Evolutionary conservation across 2,888 invertebrate genomes (phyloP).

Genomic region (Leistus spinibarbis): DNA sequence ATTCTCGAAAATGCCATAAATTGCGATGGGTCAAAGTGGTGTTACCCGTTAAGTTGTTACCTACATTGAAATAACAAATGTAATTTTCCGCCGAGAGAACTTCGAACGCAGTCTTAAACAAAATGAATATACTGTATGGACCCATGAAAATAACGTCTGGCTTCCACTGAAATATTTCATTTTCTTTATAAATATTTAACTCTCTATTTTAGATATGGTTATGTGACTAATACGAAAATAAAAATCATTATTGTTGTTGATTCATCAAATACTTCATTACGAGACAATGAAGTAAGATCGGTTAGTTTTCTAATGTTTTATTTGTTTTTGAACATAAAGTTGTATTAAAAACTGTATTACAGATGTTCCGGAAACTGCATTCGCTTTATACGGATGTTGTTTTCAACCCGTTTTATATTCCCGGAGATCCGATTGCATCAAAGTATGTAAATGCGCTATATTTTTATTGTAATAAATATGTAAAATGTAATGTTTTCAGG

Average conservation of each 20-base stretch:
- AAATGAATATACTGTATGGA: too few relatives aligned
- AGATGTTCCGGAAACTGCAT: slow-evolving; percentile 91
- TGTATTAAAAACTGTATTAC: slow-evolving; percentile 44
- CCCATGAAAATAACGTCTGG: slow-evolving; percentile 28
- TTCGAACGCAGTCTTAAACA: too few relatives aligned
- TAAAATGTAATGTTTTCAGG: slow-evolving; percentile 60
- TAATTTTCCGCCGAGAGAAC: too few relatives aligned
- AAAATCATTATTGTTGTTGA: slow-evolving; percentile 94
- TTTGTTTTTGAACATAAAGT: slow-evolving; percentile 29
- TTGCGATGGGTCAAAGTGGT: too few relatives aligned
- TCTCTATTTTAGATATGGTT: slow-evolving; percentile 74
- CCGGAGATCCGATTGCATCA: slow-evolving; percentile 87
- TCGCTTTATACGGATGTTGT: slow-evolving; percentile 91
- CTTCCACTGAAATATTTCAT: neutral
- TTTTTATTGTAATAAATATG: neutral
- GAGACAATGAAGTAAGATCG: slow-evolving; percentile 93
- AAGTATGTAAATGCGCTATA: slow-evolving; percentile 65
- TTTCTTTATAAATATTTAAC: neutral
- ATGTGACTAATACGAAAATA: slow-evolving; percentile 95
- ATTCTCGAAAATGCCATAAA: too few relatives aligned
- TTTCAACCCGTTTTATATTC: slow-evolving; percentile 96
- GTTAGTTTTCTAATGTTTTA: slow-evolving; percentile 61
- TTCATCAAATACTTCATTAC: slow-evolving; percentile 81
- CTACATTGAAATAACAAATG: too few relatives aligned
- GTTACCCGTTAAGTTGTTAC: too few relatives aligned